Conservation (phyloP, 2,113 vertebrate genomes). For the Anas platyrhynchos region DNA sequence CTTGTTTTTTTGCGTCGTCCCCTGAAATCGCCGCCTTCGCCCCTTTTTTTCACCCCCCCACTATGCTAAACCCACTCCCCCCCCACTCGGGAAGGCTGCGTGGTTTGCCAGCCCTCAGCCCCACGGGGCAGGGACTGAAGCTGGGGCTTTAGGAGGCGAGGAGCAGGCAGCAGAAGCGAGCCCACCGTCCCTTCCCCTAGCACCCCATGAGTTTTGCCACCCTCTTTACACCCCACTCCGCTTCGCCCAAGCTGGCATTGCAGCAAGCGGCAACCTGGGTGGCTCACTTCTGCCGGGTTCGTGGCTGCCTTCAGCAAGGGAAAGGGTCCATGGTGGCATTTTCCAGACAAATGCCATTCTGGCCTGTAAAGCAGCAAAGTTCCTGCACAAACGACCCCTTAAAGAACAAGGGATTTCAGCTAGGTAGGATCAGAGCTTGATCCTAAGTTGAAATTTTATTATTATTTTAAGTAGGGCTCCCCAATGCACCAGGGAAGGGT, state of each 20-base stretch:
- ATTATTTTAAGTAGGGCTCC: not conserved
- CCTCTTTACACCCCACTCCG: not conserved
- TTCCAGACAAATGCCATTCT: not conserved
- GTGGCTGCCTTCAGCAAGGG: not conserved
- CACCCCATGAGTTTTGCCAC: not conserved
- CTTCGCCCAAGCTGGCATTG: not conserved
- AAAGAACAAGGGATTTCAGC: not conserved
- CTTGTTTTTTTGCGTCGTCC: not conserved
- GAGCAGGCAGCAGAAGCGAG: not conserved
- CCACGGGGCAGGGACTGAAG: not conserved
- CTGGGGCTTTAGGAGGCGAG: not conserved
- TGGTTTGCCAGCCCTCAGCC: accelerated
- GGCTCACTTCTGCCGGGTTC: not conserved
- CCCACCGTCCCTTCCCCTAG: not conserved
- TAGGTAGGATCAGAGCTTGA: not conserved
- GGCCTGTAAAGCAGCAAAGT: not conserved
- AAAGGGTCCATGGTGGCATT: not conserved
- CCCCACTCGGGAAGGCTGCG: not conserved
- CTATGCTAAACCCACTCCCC: not conserved
- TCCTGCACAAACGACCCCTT: not conserved
- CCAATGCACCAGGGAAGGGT: not conserved
- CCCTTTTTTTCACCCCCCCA: not conserved
- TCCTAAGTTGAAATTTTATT: not conserved
- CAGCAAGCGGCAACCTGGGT: not conserved
- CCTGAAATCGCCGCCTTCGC: not conserved